Conservation (phyloP, 2,888 invertebrate genomes). For the Falcaria lacertinaria region DNA sequence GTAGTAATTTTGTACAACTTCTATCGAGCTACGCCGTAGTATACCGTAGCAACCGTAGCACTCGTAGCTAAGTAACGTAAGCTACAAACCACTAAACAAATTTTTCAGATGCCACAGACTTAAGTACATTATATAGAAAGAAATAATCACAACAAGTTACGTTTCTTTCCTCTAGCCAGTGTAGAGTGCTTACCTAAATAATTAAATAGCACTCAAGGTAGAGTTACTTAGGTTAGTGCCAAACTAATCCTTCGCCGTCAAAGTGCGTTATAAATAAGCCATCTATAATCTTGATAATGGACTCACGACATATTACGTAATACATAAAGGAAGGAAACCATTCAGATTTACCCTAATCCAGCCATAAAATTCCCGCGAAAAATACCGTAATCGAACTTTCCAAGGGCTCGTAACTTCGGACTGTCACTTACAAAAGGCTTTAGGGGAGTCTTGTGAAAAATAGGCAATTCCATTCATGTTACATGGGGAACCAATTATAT, state of each 20-base stretch:
- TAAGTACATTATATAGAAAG: too few relatives aligned
- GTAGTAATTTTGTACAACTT: too few relatives aligned
- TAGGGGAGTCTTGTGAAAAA: slow-evolving; percentile 19
- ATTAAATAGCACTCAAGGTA: background rate
- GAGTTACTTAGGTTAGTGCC: background rate
- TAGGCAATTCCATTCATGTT: slow-evolving; percentile 23
- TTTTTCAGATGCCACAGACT: too few relatives aligned
- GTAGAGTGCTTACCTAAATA: background rate
- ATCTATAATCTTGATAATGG: slow-evolving; percentile 1
- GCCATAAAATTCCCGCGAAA: slow-evolving; percentile 41
- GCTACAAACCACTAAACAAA: too few relatives aligned
- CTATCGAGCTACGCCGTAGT: too few relatives aligned
- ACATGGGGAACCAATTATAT: slow-evolving; percentile 1
- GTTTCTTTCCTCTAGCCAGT: too few relatives aligned
- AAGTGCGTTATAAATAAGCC: background rate
- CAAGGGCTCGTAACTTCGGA: slow-evolving; percentile 36
- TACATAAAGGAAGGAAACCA: slow-evolving; percentile 1
- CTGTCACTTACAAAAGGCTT: slow-evolving; percentile 43
- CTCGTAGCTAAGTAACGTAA: too few relatives aligned
- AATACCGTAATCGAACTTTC: slow-evolving; percentile 39
- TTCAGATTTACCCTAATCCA: slow-evolving; percentile 25
- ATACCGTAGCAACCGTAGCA: too few relatives aligned
- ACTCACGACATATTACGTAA: background rate
- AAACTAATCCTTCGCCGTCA: background rate
- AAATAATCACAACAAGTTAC: too few relatives aligned